These are phyloP conservation scores for Unio delphinus DNA, from an alignment of 2,888 invertebrate species.

Conservation along the genomic window DNA sequence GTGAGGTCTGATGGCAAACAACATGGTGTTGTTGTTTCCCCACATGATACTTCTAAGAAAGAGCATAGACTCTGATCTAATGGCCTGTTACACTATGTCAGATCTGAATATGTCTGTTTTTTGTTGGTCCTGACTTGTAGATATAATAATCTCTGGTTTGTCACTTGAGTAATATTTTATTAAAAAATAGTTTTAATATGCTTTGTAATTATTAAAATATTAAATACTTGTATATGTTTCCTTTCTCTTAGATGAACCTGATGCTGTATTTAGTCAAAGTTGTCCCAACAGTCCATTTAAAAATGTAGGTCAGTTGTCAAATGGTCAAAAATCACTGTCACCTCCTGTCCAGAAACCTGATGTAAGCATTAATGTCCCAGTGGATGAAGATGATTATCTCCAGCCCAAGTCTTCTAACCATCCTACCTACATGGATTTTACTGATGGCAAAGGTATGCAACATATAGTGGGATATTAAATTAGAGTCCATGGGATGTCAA, in stretches of 20 bases:
- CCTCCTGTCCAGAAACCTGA: slow-evolving; percentile 2
- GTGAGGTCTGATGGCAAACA: too few relatives aligned
- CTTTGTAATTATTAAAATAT: too few relatives aligned
- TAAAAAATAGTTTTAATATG: too few relatives aligned
- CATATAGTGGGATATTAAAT: background rate
- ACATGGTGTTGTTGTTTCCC: too few relatives aligned
- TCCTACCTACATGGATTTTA: slow-evolving; percentile 87
- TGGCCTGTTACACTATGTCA: too few relatives aligned
- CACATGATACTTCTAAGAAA: too few relatives aligned
- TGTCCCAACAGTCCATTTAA: slow-evolving; percentile 8
- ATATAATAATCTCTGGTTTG: too few relatives aligned
- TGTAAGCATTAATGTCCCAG: slow-evolving; percentile 76
- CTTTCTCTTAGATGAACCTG: background rate
- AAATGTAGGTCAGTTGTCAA: slow-evolving; percentile 6
- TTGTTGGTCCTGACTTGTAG: too few relatives aligned
- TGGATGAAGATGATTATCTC: slow-evolving; percentile 96
- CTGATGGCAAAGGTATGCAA: slow-evolving; percentile 76
- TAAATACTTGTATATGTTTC: background rate
- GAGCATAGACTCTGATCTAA: too few relatives aligned
- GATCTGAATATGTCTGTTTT: too few relatives aligned
- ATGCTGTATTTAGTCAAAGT: slow-evolving; percentile 4
- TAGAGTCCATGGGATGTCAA: too few relatives aligned
- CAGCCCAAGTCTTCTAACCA: slow-evolving; percentile 89
- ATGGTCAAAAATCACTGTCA: slow-evolving; percentile 6
- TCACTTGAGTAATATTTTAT: too few relatives aligned